Evolutionary conservation across 2,113 vertebrate genomes (phyloP).

Genomic region (Carassius auratus): DNA sequence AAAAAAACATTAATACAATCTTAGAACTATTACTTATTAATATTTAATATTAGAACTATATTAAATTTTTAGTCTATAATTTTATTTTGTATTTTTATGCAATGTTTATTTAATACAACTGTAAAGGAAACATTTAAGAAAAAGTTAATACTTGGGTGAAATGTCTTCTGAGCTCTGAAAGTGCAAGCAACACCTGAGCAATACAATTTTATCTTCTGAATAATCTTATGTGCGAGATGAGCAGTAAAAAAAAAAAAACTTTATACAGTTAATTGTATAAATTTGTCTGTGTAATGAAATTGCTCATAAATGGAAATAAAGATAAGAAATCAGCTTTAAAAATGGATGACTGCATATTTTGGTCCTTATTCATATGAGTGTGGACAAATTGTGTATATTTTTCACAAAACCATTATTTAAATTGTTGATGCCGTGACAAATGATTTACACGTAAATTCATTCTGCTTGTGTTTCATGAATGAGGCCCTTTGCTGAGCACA

Average conservation of each 20-base stretch:
- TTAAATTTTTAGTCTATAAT: too few species aligned
- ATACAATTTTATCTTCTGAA: not conserved
- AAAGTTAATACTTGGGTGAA: not conserved
- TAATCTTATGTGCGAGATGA: not conserved
- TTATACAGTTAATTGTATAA: not conserved
- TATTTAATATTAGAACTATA: too few species aligned
- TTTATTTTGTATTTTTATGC: not conserved
- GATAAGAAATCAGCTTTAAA: not conserved
- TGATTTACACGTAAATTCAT: not conserved
- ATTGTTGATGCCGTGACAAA: not conserved
- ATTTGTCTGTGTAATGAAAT: not conserved
- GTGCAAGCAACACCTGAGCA: not conserved
- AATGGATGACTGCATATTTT: not conserved
- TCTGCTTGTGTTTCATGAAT: conserved; percentile 12
- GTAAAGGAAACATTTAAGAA: not conserved
- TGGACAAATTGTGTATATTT: not conserved
- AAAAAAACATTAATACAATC: not conserved
- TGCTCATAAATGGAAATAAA: not conserved
- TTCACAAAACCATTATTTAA: not conserved
- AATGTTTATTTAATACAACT: not conserved
- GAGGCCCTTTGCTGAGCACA: not conserved
- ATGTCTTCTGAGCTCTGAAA: not conserved
- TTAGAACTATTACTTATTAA: too few species aligned
- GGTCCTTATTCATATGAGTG: too few species aligned
- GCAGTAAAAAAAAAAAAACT: too few species aligned